Base-by-base conservation (phyloP, 2,888 invertebrate species). In the Cryptocephalus moraei region DNA sequence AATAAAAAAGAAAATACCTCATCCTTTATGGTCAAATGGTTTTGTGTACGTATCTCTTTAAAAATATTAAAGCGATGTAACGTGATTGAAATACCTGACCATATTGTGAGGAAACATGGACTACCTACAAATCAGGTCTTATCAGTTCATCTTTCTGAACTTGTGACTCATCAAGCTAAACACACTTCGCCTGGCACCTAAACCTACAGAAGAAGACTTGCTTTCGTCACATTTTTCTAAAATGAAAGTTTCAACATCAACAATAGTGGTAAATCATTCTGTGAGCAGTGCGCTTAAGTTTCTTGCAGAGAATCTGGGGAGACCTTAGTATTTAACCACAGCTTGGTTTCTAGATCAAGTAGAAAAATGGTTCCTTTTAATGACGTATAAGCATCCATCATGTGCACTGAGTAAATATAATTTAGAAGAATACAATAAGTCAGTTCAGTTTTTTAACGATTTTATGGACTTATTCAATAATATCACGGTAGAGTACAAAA, bases 11-110 rank as follows among this genome's bases (percentile, higher is more conserved):
- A 34, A 9, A 9, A 34, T 34, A 34, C 9, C 34, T n/a, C 34
- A 34, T 34, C 34, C 34, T 34, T 34, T 34, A 34, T 9, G n/a
- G 9, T 9, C 8, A 10, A 32, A 45, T 6, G 45, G 52, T 47
- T 42, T 33, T 41, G 34, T 58, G 10, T 55, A 41, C 41, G 32
- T 53, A 59, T 46, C 12, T 50, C 4, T 57, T 54, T 12, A 59
- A 57, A 45, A 53, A 57, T 33, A 48, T 50, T 44, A 34, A 34
- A n/a, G 9, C n/a, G 9, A 34, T 34, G 34, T n/a, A 34, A 34
- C 9, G n/a, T 34, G 9, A 34, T 34, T n/a, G n/a, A 9, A n/a
- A 34, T 34, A 34, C 34, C 34, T 9, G 34, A 34, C 9, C n/a
- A 34, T 34, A 9, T 34, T n/a, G 9, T 9, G n/a, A n/a, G n/a